phyloP scores from a whole-genome alignment of 2,797 vertebrate species.

The Bucorvus abyssinicus region DNA sequence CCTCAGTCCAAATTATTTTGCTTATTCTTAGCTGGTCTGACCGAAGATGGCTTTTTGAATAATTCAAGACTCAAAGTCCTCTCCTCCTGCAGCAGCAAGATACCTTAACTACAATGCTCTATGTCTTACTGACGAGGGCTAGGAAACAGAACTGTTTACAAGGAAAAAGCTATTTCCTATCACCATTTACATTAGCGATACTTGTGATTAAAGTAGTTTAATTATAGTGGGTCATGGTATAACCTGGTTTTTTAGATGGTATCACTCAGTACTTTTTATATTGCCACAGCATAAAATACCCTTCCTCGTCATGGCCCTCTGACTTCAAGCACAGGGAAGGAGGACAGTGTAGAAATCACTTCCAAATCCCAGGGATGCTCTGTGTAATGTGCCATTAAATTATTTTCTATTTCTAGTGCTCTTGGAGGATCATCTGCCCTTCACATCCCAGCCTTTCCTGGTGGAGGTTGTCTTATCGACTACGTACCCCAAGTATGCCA shows the following conservation, averaged over 20 bases:
- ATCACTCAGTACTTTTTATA: not conserved
- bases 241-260: not conserved
- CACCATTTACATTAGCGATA: not conserved
- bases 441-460: conserved; percentile 95
- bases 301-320: not conserved
- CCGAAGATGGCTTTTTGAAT: not conserved
- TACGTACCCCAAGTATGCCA: conserved; percentile 98
- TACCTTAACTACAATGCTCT: not conserved
- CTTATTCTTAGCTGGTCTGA: not conserved
- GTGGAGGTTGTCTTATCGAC: conserved; percentile 96
- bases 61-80: not conserved
- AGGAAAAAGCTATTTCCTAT: not conserved
- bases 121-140: not conserved
- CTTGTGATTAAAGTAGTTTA: not conserved
- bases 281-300: not conserved
- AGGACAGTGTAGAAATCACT: not conserved
- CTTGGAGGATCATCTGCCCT: conserved; percentile 95
- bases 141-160: not conserved
- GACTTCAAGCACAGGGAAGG: not conserved
- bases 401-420: conserved; percentile 80
- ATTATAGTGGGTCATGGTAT: not conserved
- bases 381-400: not conserved
- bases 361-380: not conserved
- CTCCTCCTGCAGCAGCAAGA: not conserved
- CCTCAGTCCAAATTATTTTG: not conserved